A percentile compares a stretch with the other conserved stretches of the same genome.
Conservation (phyloP, 2,888 invertebrate species). For the Anticlea derivata region DNA sequence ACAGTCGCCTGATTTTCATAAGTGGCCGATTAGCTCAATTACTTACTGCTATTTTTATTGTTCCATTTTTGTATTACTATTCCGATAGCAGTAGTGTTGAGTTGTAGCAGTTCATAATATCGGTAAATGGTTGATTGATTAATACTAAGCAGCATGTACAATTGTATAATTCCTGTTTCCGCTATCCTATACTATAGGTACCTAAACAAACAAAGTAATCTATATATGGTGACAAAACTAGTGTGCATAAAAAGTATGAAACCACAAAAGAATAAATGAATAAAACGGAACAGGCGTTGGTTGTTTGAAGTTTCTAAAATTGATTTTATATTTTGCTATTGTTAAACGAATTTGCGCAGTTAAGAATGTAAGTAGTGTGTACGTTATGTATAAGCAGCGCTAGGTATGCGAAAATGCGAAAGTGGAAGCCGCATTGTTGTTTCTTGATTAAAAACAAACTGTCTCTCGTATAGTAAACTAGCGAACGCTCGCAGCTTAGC, state of each 20-base stretch:
- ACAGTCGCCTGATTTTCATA: conserved; percentile 62
- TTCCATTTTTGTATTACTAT: conserved; percentile 8
- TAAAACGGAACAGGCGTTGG: not conserved
- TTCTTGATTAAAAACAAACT: conserved; percentile 37
- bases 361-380: conserved; percentile 2
- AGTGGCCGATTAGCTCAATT: conserved; percentile 43
- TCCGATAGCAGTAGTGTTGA: conserved; percentile 12
- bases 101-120: conserved; percentile 1
- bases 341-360: conserved; percentile 5
- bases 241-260: no score
- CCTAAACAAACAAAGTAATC: not conserved
- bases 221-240: not conserved
- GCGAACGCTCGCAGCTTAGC: no score
- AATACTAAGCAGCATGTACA: not conserved
- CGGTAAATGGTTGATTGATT: not conserved
- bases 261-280: no score
- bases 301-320: not conserved
- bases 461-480: no score
- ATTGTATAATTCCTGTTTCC: conserved; percentile 4
- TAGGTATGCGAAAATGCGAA: conserved; percentile 33
- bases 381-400: conserved; percentile 9
- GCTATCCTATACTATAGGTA: not conserved
- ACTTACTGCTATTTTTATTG: conserved; percentile 20
- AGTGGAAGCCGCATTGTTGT: conserved; percentile 38
- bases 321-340: conserved; percentile 2